Percentiles rank a stretch among this genome's conserved stretches.
Conservation (phyloP, 2,888 invertebrate genomes). For the Caenorhabditis virilis region DNA sequence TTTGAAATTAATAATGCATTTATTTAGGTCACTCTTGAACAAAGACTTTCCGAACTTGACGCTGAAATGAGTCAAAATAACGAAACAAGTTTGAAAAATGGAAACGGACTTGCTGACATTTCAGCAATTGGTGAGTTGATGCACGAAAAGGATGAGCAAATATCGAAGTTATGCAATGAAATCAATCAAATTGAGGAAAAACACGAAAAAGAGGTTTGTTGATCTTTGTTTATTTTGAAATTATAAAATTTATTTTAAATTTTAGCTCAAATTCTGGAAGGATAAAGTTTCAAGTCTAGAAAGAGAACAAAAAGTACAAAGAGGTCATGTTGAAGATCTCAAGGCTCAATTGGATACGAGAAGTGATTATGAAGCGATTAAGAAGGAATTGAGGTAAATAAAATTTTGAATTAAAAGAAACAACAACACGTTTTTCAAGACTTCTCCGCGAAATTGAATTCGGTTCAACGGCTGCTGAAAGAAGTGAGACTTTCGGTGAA, state of each 20-base stretch:
- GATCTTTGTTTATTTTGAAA: too few relatives aligned
- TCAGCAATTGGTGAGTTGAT: slow-evolving; percentile 49
- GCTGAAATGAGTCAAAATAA: slow-evolving; percentile 2
- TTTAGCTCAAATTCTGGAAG: slow-evolving; percentile 8
- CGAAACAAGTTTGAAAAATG: slow-evolving; percentile 1
- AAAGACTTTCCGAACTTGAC: slow-evolving; percentile 28
- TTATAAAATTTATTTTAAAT: slow-evolving; percentile 2
- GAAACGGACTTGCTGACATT: slow-evolving; percentile 46
- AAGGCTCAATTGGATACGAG: slow-evolving; percentile 31
- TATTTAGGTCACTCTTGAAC: slow-evolving; percentile 36
- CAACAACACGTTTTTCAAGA: too few relatives aligned
- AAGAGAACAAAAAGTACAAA: slow-evolving; percentile 3
- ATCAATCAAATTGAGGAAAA: slow-evolving; percentile 13
- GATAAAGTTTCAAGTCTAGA: slow-evolving; percentile 7
- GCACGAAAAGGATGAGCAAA: slow-evolving; percentile 52
- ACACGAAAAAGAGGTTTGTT: neutral
- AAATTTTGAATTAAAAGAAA: too few relatives aligned
- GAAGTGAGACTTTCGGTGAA: slow-evolving; percentile 77
- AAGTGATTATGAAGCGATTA: slow-evolving; percentile 86
- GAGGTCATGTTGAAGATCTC: slow-evolving; percentile 16
- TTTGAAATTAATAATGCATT: neutral
- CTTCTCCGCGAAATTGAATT: slow-evolving; percentile 54
- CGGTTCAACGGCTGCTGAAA: slow-evolving; percentile 72
- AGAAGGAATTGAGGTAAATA: slow-evolving; percentile 79
- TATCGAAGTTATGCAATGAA: slow-evolving; percentile 75